Evolutionary conservation across 2,888 invertebrate genomes (phyloP).

Genomic region (Pyrrhia umbra): DNA sequence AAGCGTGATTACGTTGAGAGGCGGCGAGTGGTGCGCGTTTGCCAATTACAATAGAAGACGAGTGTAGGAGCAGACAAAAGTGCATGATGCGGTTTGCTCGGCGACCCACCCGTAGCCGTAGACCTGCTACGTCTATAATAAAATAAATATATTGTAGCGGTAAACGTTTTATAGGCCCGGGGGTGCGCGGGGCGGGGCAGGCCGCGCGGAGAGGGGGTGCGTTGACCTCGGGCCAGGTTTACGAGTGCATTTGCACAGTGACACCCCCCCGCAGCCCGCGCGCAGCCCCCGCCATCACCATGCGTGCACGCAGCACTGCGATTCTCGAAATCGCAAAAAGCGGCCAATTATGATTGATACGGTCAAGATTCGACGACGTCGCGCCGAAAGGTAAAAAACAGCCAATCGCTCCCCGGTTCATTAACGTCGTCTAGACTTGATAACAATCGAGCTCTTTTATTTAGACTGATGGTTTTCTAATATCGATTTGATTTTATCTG

Average conservation of each 20-base stretch:
- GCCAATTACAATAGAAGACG: slow-evolving; percentile 45
- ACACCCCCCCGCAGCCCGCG: slow-evolving; percentile 77
- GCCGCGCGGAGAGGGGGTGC: slow-evolving; percentile 76
- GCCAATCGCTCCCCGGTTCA: slow-evolving; percentile 66
- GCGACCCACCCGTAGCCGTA: slow-evolving; percentile 56
- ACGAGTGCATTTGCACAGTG: slow-evolving; percentile 89
- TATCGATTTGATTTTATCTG: slow-evolving; percentile 48
- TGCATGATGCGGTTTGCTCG: slow-evolving; percentile 64
- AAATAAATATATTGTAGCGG: slow-evolving; percentile 82
- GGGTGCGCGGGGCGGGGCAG: slow-evolving; percentile 68
- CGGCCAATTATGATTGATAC: slow-evolving; percentile 87
- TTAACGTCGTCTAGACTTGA: slow-evolving; percentile 67
- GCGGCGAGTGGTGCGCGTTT: slow-evolving; percentile 22
- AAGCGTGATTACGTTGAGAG: slow-evolving; percentile 5
- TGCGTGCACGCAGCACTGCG: slow-evolving; percentile 82
- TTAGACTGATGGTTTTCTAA: slow-evolving; percentile 45
- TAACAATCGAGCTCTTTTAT: slow-evolving; percentile 55
- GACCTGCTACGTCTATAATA: slow-evolving; percentile 69
- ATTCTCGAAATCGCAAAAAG: slow-evolving; percentile 81
- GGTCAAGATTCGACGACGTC: slow-evolving; percentile 71
- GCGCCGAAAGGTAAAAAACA: slow-evolving; percentile 76
- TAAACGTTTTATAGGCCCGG: slow-evolving; percentile 79
- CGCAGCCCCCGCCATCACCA: slow-evolving; percentile 60
- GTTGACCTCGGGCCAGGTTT: slow-evolving; percentile 86
- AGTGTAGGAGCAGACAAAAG: slow-evolving; percentile 52